These are phyloP conservation scores for Triops longicaudatus DNA, from an alignment of 1,140 invertebrate species.

Conservation along the genomic window DNA sequence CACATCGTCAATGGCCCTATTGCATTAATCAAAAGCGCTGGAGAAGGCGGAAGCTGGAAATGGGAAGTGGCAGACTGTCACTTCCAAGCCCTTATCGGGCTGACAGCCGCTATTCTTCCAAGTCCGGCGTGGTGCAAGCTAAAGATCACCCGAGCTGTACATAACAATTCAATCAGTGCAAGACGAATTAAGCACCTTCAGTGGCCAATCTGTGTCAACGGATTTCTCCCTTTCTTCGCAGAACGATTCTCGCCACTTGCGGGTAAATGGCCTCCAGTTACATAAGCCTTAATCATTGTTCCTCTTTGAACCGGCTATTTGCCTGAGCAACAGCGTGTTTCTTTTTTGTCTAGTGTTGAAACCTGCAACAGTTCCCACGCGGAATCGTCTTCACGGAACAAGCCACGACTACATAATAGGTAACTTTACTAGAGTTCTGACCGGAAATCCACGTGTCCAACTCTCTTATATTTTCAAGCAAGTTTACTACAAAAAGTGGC, in stretches of 20 bases:
- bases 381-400: neutral
- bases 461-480: neutral
- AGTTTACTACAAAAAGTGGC: neutral
- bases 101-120: too few species aligned
- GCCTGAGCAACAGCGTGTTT: neutral
- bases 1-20: neutral
- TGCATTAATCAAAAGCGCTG: neutral
- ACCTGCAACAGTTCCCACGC: neutral
- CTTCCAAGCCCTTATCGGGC: too few species aligned
- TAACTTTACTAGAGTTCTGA: neutral
- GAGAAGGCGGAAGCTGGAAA: too few species aligned
- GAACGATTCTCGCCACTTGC: neutral
- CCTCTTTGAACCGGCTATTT: neutral
- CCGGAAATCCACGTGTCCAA: neutral
- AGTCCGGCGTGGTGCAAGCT: neutral
- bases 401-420: neutral
- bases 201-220: slow-evolving; percentile 1
- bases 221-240: neutral
- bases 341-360: neutral
- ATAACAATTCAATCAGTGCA: neutral
- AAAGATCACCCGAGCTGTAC: neutral
- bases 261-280: slow-evolving; percentile 11
- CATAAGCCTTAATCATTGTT: neutral
- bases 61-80: too few species aligned
- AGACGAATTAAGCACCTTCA: slow-evolving; percentile 8